These are phyloP conservation scores for Indri indri DNA, from an alignment of 2,113 vertebrate genomes.

Conservation along the genomic window DNA sequence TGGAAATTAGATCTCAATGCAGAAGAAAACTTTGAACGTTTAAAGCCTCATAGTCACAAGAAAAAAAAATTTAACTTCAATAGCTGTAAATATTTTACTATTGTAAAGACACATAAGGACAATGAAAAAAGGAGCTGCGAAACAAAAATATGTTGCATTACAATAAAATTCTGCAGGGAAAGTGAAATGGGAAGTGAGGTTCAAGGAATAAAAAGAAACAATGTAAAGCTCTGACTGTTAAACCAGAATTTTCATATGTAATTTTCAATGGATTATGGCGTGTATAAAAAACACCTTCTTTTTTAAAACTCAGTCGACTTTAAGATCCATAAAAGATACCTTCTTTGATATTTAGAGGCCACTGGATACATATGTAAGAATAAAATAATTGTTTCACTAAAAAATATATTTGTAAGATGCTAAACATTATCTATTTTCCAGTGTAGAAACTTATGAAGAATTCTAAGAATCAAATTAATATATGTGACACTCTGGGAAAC, in stretches of 20 bases:
- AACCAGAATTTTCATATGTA: background rate
- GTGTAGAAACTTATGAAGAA: background rate
- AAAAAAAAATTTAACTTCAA: slow-evolving; percentile 14
- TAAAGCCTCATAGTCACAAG: background rate
- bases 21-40: background rate
- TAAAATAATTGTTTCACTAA: slow-evolving; percentile 31
- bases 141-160: background rate
- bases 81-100: background rate
- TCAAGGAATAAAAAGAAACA: background rate
- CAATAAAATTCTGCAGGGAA: background rate
- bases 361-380: background rate
- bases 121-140: background rate
- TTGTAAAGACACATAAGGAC: background rate
- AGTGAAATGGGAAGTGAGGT: background rate
- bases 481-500: too few species aligned
- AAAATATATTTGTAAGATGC: background rate
- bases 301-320: background rate
- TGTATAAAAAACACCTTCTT: background rate
- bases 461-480: background rate
- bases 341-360: background rate
- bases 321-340: background rate
- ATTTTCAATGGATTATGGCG: background rate
- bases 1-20: background rate
- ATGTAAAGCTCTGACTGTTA: background rate
- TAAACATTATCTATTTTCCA: background rate